These are phyloP conservation scores for Ruditapes philippinarum DNA, from an alignment of 1,140 invertebrate genomes.

Conservation along the genomic window DNA sequence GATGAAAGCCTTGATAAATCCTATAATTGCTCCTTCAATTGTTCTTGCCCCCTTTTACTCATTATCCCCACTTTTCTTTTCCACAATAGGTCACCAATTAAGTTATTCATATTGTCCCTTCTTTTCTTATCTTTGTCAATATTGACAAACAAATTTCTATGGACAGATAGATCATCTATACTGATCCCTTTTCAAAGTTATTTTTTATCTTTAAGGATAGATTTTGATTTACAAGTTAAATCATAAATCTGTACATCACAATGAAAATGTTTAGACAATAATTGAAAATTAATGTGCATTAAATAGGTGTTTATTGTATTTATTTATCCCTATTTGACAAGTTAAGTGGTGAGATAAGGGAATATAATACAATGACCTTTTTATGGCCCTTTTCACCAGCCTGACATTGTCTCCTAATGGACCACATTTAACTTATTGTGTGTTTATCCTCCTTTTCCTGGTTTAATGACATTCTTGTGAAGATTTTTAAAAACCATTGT, in stretches of 20 bases:
- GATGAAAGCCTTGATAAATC: slow-evolving; percentile 43
- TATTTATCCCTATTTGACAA: not conserved
- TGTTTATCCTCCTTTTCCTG: slow-evolving; percentile 19
- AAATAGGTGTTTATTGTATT: not conserved
- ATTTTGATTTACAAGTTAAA: slow-evolving; percentile 32
- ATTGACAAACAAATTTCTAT: slow-evolving; percentile 52
- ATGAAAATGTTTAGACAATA: slow-evolving; percentile 29
- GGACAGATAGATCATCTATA: not conserved
- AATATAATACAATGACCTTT: slow-evolving; percentile 45
- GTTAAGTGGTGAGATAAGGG: slow-evolving; percentile 25
- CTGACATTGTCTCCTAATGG: not conserved
- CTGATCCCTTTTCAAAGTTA: not conserved
- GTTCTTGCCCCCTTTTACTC: slow-evolving; percentile 48
- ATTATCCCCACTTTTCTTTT: not conserved
- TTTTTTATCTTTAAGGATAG: not conserved
- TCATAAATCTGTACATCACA: slow-evolving; percentile 56
- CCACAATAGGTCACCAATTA: slow-evolving; percentile 28
- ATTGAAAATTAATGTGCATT: slow-evolving; percentile 40
- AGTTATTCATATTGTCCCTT: not conserved
- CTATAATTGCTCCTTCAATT: slow-evolving; percentile 25
- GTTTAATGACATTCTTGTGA: not conserved
- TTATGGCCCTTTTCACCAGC: not conserved
- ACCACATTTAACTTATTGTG: not conserved
- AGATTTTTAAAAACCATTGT: too few relatives aligned
- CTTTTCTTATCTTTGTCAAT: slow-evolving; percentile 43